Evolutionary conservation across 2,113 vertebrate species (phyloP), one percentile per base, ranked within the genome.

Genomic region (Cyanoliseus patagonus): DNA sequence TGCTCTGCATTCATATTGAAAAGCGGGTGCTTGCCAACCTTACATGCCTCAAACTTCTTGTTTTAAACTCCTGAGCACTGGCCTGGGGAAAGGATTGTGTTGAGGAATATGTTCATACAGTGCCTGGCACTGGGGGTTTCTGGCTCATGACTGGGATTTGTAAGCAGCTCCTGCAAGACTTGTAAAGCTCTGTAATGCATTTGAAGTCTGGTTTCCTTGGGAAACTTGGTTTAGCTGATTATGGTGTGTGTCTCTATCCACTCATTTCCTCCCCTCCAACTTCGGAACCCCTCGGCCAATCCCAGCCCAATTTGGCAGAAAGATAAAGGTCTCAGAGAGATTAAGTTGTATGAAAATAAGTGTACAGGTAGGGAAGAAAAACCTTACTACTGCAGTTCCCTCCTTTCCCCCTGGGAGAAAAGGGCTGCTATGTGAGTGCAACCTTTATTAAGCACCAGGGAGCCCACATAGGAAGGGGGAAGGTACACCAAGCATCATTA

Each of bases 51-150:
- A 6, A 95, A 70, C 86, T 86, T 51, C 90, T 93, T 1, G 17
- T 79, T 87, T 55, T 1, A 37, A 95, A 27, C 83, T 83, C 82
- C 88, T 4, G 67, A 81, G 86, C 79, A 0, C 57, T 94, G 96
- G 96, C 94, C 96, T 24, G 88, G 76, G 96, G 96, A 97, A 93
- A 97, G 91, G 95, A 88, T 92, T 93, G 92, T 74, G 88, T 62
- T 84, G 83, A 49, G 95, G 95, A 94, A 94, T 94, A 46, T 91
- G 92, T 88, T 93, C 17, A 3, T 83, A 16, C 95, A 94, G 91
- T 93, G 92, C 95, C 95, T 96, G 95, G 92, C 96, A 92, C 91
- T 64, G 88, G 76, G 72, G 67, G 72, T 31, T 86, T 93, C 92
- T 96, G 95, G 95, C 95, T 96, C 94, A 66, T 18, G 39, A 18